Evolutionary conservation across 2,888 invertebrate species (phyloP).

Genomic region (Leucoma salicis): DNA sequence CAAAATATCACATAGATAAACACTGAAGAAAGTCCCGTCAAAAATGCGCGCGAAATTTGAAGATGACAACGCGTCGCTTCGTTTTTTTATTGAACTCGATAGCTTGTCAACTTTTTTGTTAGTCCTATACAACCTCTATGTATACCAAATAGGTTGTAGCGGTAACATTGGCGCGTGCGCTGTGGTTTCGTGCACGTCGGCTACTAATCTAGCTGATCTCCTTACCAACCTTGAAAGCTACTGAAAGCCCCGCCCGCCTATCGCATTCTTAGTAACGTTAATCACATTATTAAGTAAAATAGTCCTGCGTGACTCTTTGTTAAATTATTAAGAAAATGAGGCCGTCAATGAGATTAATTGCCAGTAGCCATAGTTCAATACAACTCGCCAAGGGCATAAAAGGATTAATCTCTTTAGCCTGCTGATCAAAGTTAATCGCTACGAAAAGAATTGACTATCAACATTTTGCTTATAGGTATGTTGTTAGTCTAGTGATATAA

Average conservation of each 20-base stretch:
- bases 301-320: conserved; percentile 32
- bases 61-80: conserved; percentile 39
- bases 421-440: no score
- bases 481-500: no score
- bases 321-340: background rate
- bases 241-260: conserved; percentile 63
- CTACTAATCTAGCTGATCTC: conserved; percentile 51
- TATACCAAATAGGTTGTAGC: conserved; percentile 63
- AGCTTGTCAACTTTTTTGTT: conserved; percentile 22
- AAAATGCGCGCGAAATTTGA: conserved; percentile 50
- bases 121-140: conserved; percentile 66
- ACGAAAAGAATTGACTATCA: no score
- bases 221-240: conserved; percentile 69
- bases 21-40: conserved; percentile 50
- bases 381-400: no score
- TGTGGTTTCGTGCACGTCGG: conserved; percentile 51
- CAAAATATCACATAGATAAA: conserved; percentile 41
- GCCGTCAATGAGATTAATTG: no score
- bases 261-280: conserved; percentile 44
- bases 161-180: conserved; percentile 67
- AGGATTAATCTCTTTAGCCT: no score
- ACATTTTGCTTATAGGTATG: no score
- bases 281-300: conserved; percentile 40
- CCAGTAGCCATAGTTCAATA: no score
- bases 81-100: conserved; percentile 47